phyloP scores from a whole-genome alignment of 2,888 invertebrate species.

The Sarcophaga subvicina region DNA sequence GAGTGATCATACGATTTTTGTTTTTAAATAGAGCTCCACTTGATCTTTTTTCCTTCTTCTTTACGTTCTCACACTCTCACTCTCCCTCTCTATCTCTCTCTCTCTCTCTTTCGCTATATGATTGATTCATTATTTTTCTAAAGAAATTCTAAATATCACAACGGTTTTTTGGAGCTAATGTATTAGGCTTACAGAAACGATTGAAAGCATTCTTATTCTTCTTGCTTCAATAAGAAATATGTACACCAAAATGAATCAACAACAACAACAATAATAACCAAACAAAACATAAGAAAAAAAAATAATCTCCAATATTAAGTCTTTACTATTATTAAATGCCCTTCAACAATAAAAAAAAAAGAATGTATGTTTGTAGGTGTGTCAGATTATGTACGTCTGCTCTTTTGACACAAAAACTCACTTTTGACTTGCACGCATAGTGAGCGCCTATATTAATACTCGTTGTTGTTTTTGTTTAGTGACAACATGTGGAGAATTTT shows the following conservation, averaged over 20 bases:
- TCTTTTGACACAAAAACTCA: constrained; percentile 18
- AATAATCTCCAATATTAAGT: not conserved
- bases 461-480: not conserved
- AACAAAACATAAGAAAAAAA: not conserved
- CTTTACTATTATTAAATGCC: constrained; percentile 30
- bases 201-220: not conserved
- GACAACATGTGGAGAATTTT: constrained; percentile 16
- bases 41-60: too few species aligned
- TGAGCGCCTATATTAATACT: not conserved
- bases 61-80: too few species aligned
- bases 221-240: not conserved
- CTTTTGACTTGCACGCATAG: constrained; percentile 6
- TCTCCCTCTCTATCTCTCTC: not conserved
- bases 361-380: not conserved
- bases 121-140: not conserved
- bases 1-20: not conserved
- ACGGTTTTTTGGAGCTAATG: constrained; percentile 41
- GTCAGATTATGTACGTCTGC: not conserved
- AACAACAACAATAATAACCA: not conserved
- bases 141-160: constrained; percentile 5
- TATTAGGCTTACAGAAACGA: constrained; percentile 51
- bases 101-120: not conserved
- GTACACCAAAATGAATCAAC: not conserved
- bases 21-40: too few species aligned
- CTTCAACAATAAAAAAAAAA: constrained; percentile 28